A percentile compares a stretch with the other conserved stretches of the same genome.
phyloP scores from a whole-genome alignment of 1,140 invertebrate species.

The Drosophila pallidifrons region DNA sequence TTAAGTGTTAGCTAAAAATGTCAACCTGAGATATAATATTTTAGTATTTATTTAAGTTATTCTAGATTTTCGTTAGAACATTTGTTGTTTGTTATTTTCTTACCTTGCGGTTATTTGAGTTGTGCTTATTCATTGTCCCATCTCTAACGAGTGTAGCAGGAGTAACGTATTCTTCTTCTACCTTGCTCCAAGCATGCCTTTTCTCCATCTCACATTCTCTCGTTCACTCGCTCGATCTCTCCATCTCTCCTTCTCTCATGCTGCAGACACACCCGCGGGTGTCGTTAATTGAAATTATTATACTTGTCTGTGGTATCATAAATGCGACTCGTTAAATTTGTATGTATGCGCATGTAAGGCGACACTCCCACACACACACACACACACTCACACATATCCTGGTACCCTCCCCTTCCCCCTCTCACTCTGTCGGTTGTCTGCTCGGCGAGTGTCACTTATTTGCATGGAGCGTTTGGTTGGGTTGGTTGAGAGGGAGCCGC shows the following conservation, averaged over 20 bases:
- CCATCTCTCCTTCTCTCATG: neutral
- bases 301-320: constrained; percentile 83
- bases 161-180: neutral
- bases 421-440: constrained; percentile 39
- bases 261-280: constrained; percentile 76
- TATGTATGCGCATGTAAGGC: constrained; percentile 70
- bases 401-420: neutral
- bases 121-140: too few species aligned
- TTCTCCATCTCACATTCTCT: constrained; percentile 23
- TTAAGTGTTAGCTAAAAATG: neutral
- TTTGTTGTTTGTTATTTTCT: neutral
- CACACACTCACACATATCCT: constrained; percentile 59
- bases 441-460: constrained; percentile 73
- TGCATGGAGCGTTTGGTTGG: constrained; percentile 57
- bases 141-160: neutral
- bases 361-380: constrained; percentile 57
- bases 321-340: constrained; percentile 84
- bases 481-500: neutral
- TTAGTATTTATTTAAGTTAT: neutral
- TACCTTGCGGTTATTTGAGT: too few species aligned
- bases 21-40: too few species aligned
- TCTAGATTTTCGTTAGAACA: neutral
- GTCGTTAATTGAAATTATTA: constrained; percentile 84
- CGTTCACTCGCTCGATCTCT: neutral
- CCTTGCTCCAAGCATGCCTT: neutral